Evolutionary conservation across 2,888 invertebrate species (phyloP).

Genomic region (Sarcophaga variegata): DNA sequence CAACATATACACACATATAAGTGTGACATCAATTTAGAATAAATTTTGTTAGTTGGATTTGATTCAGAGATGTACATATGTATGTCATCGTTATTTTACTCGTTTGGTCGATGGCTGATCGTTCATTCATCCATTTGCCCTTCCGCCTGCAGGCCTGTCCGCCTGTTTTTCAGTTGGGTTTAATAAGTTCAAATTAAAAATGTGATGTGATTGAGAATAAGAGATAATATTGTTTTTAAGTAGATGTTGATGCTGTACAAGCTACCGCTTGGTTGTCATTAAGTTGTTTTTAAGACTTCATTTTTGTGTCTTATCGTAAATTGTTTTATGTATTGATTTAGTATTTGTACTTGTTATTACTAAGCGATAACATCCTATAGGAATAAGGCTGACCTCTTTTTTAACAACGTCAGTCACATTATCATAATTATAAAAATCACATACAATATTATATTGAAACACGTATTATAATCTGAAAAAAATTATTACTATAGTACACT

Average conservation of each 20-base stretch:
- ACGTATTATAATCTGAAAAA: background rate
- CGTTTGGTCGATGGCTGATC: conserved; percentile 12
- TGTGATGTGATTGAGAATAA: conserved; percentile 78
- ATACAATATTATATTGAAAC: conserved; percentile 13
- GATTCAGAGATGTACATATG: conserved; percentile 15
- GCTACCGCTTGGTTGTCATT: conserved; percentile 62
- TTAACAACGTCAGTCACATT: conserved; percentile 61
- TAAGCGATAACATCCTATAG: conserved; percentile 78
- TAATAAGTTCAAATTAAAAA: conserved; percentile 60
- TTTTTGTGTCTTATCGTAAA: conserved; percentile 77
- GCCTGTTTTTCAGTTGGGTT: conserved; percentile 48
- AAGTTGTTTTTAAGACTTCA: conserved; percentile 77
- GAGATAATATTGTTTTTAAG: conserved; percentile 81
- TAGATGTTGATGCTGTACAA: conserved; percentile 78
- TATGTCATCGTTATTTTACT: conserved; percentile 9
- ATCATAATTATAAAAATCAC: conserved; percentile 52
- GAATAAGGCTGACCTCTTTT: conserved; percentile 79
- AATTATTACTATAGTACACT: background rate
- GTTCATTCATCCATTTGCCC: conserved; percentile 53
- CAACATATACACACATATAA: conserved; percentile 7
- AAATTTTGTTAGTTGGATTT: conserved; percentile 21
- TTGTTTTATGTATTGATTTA: conserved; percentile 80
- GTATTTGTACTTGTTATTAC: conserved; percentile 77
- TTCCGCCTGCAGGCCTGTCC: conserved; percentile 35
- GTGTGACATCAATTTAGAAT: background rate